Base-by-base conservation (phyloP, 2,113 vertebrate genomes). In the Hippocampus comes region DNA sequence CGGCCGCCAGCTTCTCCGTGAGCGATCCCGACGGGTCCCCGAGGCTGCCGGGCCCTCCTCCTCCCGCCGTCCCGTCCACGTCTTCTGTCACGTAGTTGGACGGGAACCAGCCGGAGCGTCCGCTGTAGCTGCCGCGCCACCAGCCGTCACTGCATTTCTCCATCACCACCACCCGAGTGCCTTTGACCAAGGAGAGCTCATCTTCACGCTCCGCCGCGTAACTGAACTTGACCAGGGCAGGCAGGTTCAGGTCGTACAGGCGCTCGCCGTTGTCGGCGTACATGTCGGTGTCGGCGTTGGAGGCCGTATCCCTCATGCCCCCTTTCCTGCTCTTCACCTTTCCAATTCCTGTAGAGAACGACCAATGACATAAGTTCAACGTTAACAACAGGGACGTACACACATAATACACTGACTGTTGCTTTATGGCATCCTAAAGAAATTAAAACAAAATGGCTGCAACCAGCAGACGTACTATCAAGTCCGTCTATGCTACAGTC, bases 101-200 rank as follows among this genome's bases (percentile, higher is more conserved):
- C 27, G 95, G 95, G 66, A 96, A 96, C 95, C 95, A 96, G 77
- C 95, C 95, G 15, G 94, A 92, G 12, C 90, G 93, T 67, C 94
- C 95, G 23, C 72, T 92, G 87, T 95, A 95, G 91, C 93, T 94
- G 59, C 95, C 95, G 5, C 95, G 91, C 95, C 95, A 96, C 95
- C 95, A 96, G 69, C 95, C 95, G 71, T 96, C 95, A 41, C 95
- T 96, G 91, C 95, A 96, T 83, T 96, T 96, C 85, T 96, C 95
- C 95, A 95, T 95, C 86, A 96, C 95, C 68, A 94, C 93, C 78
- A 96, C 95, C 64, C 94, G 94, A 0, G 94, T 95, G 75, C 94
- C 95, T 79, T 96, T 96, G 68, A 94, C 94, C 86, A 96, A 87
- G 0, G 95, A 94, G 48, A 96, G 89, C 86, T 96, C 95, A 72